Evolutionary conservation across 2,888 invertebrate species (phyloP).

Genomic region (Clistopyga incitator): DNA sequence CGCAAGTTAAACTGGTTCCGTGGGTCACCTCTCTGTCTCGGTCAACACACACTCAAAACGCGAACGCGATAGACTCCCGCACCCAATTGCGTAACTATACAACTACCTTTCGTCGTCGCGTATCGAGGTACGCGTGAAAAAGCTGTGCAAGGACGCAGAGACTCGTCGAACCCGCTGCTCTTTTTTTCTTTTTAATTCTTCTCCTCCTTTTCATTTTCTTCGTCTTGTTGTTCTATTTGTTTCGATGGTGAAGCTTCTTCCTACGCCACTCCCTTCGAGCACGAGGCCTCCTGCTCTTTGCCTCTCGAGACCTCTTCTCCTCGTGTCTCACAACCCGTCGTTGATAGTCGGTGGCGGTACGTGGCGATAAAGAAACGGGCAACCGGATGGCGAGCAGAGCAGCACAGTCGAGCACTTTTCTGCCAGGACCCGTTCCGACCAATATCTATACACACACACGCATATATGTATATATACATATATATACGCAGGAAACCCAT

Average conservation of each 20-base stretch:
- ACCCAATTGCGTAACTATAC: slow-evolving; percentile 67
- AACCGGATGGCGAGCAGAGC: slow-evolving; percentile 26
- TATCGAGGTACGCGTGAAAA: slow-evolving; percentile 15
- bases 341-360: slow-evolving; percentile 46
- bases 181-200: slow-evolving; percentile 35
- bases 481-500: too few relatives aligned
- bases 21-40: slow-evolving; percentile 58
- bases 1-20: slow-evolving; percentile 65
- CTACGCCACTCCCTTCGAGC: slow-evolving; percentile 56
- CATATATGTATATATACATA: too few relatives aligned
- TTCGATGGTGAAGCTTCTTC: slow-evolving; percentile 34
- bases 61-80: slow-evolving; percentile 30
- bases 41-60: slow-evolving; percentile 42
- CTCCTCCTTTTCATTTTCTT: slow-evolving; percentile 26
- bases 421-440: slow-evolving; percentile 65
- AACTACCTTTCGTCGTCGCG: slow-evolving; percentile 68
- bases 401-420: slow-evolving; percentile 58
- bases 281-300: slow-evolving; percentile 26
- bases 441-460: neutral
- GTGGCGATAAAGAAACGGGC: slow-evolving; percentile 13
- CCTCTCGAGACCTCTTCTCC: slow-evolving; percentile 15
- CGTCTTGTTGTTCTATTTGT: slow-evolving; percentile 23
- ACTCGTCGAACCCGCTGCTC: slow-evolving; percentile 43
- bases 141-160: slow-evolving; percentile 10
- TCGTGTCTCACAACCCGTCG: slow-evolving; percentile 35